Percentiles rank a stretch among this genome's conserved stretches.
Evolutionary conservation across 1,140 invertebrate species (phyloP).

Genomic region (Aleiodes sp.): DNA sequence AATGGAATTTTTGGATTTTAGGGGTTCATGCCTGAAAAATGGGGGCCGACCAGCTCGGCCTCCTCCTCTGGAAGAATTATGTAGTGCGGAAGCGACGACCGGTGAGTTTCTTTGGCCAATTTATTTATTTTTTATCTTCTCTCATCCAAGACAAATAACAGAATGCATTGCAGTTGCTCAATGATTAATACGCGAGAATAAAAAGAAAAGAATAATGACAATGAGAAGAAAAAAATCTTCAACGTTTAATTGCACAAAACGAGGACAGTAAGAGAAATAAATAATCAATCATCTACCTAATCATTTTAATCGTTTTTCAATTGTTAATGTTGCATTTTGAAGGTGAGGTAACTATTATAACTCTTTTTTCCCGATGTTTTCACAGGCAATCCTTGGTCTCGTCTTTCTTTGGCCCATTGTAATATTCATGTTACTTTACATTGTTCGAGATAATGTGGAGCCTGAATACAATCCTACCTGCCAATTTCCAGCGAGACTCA

Average conservation of each 20-base stretch:
- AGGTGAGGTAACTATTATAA: neutral
- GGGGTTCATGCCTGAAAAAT: conserved; percentile 39
- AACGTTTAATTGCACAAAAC: too few species aligned
- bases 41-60: conserved; percentile 64
- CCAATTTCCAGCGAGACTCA: conserved; percentile 71
- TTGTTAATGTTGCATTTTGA: neutral
- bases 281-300: too few species aligned
- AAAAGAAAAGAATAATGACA: too few species aligned
- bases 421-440: conserved; percentile 66
- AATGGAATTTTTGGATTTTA: conserved; percentile 17
- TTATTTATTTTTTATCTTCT: neutral
- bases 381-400: conserved; percentile 66
- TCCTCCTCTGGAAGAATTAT: conserved; percentile 73
- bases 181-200: neutral
- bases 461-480: conserved; percentile 67
- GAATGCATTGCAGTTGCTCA: neutral
- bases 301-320: neutral
- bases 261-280: too few species aligned
- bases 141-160: neutral
- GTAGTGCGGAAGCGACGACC: conserved; percentile 68
- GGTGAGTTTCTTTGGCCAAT: conserved; percentile 53
- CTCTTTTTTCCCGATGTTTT: conserved; percentile 31
- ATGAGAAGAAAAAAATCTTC: too few species aligned
- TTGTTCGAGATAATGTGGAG: conserved; percentile 67
- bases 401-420: conserved; percentile 67